Percentiles rank a stretch among this genome's conserved stretches.
Conservation (phyloP, 2,797 vertebrate genomes). For the Gila robusta region DNA sequence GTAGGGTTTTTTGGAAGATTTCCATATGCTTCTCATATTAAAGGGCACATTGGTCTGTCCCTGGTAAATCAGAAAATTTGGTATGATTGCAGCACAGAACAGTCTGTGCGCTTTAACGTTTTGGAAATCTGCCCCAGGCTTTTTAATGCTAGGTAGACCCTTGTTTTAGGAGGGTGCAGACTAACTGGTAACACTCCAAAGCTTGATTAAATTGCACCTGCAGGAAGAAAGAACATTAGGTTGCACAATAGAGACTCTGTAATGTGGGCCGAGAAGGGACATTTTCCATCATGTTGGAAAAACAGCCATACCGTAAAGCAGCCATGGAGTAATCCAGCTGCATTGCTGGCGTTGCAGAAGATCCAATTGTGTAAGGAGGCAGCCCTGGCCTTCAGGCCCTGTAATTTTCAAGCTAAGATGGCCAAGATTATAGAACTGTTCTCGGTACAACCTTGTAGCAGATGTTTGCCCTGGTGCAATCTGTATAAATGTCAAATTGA, state of each 20-base stretch:
- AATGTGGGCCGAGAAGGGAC: background rate
- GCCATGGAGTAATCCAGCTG: background rate
- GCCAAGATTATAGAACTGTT: constrained; percentile 73
- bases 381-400: constrained; percentile 67
- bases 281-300: constrained; percentile 30
- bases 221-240: constrained; percentile 23
- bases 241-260: constrained; percentile 1
- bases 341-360: constrained; percentile 15
- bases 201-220: constrained; percentile 38
- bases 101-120: constrained; percentile 12
- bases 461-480: constrained; percentile 81
- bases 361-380: constrained; percentile 32
- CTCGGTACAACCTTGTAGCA: constrained; percentile 76
- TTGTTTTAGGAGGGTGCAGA: background rate
- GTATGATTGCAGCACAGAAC: background rate
- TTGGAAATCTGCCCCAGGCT: background rate
- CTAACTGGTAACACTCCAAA: constrained; percentile 31
- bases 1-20: background rate
- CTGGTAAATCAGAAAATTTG: background rate
- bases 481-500: constrained; percentile 75
- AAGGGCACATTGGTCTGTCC: background rate
- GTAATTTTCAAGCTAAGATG: constrained; percentile 75
- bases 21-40: background rate
- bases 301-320: constrained; percentile 18
- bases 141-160: constrained; percentile 29